Percentiles rank a stretch among this genome's conserved stretches.
phyloP scores from a whole-genome alignment of 2,113 vertebrate species.

The Paradoxurus hermaphroditus region DNA sequence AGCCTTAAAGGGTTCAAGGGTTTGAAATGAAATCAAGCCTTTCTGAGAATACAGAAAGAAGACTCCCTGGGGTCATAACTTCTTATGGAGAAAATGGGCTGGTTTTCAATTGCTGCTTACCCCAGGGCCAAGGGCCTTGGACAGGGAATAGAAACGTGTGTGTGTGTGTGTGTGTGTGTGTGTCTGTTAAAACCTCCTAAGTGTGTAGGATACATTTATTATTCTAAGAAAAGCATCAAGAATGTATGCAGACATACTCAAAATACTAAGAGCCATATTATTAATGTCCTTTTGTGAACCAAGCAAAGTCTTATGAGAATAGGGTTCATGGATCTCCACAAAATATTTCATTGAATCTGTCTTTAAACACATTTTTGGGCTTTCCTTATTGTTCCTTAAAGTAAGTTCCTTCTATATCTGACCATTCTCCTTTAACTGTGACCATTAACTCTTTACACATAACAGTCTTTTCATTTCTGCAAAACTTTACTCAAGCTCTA shows the following conservation, averaged over 20 bases:
- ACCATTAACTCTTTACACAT: neutral
- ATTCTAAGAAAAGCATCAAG: neutral
- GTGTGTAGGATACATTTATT: neutral
- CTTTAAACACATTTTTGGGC: neutral
- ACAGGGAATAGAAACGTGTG: neutral
- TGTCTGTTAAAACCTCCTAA: neutral
- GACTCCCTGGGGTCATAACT: neutral
- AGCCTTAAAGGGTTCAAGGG: neutral
- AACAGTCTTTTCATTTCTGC: neutral
- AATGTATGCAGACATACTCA: neutral
- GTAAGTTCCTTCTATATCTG: neutral
- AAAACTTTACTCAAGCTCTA: neutral
- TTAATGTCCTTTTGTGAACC: neutral
- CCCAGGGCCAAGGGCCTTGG: neutral
- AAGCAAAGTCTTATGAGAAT: neutral
- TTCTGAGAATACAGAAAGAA: neutral
- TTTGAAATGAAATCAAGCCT: neutral
- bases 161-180: neutral
- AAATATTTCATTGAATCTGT: neutral
- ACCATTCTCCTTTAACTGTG: neutral
- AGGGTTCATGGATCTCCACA: neutral
- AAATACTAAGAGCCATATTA: neutral
- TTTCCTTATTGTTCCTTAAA: neutral
- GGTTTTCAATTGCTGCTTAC: neutral
- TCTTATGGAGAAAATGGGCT: neutral